phyloP scores from a whole-genome alignment of 2,797 vertebrate genomes.

The Myotis pilosus region DNA sequence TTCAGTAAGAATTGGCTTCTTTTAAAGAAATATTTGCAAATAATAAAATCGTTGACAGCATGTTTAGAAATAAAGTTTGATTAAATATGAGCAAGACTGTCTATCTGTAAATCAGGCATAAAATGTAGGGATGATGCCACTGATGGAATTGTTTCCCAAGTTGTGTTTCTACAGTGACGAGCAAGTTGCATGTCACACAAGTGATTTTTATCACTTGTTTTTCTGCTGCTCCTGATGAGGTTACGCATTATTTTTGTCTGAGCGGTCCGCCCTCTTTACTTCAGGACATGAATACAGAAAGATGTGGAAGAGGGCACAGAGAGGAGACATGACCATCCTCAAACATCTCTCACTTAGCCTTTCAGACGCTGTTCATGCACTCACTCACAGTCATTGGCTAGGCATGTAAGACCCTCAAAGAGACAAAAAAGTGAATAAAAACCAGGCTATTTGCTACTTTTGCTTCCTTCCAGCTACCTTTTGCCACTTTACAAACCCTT shows the following conservation, averaged over 20 bases:
- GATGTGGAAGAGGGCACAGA: not conserved
- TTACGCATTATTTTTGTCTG: not conserved
- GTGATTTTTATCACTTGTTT: not conserved
- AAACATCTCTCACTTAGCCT: not conserved
- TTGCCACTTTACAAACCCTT: not conserved
- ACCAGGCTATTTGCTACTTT: not conserved
- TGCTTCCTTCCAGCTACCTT: not conserved
- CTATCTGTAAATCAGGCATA: constrained; percentile 4
- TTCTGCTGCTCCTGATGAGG: not conserved
- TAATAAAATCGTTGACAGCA: constrained; percentile 44
- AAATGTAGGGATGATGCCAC: not conserved
- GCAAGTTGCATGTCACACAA: not conserved
- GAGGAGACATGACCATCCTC: not conserved
- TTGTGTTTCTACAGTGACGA: not conserved
- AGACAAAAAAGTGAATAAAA: not conserved
- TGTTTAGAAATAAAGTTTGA: constrained; percentile 52
- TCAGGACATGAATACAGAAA: not conserved
- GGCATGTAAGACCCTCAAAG: not conserved
- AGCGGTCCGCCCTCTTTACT: not conserved
- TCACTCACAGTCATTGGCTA: not conserved
- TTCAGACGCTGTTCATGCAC: not conserved
- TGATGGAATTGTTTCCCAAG: not conserved
- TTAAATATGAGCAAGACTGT: not conserved
- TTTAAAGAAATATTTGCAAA: constrained; percentile 60
- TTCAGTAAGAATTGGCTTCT: constrained; percentile 18